These are phyloP conservation scores for Cyclophora albipunctata DNA, from an alignment of 2,888 invertebrate species.

Conservation along the genomic window DNA sequence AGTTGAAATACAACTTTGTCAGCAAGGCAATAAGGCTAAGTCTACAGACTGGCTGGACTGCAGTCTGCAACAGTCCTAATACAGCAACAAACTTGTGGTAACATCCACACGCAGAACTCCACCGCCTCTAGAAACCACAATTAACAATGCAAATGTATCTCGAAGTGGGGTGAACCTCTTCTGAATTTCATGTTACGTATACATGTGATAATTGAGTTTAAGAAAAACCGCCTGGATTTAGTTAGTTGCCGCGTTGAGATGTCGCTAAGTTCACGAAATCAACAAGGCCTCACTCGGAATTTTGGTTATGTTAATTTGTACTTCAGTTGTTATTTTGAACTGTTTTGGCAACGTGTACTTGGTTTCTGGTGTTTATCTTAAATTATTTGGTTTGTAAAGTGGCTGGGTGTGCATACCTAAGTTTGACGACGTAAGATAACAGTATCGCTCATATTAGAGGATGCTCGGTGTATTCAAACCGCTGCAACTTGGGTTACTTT, in stretches of 20 bases:
- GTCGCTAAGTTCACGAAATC: conserved; percentile 4
- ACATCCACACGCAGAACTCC: conserved; percentile 16
- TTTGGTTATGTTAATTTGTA: conserved; percentile 37
- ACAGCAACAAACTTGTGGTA: conserved; percentile 12
- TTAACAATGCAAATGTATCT: conserved; percentile 71
- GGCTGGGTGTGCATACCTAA: too few relatives aligned
- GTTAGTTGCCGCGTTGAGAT: neutral
- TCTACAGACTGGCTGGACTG: too few relatives aligned
- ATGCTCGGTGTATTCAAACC: too few relatives aligned
- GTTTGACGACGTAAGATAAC: too few relatives aligned
- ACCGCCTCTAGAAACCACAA: conserved; percentile 39
- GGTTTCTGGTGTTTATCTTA: conserved; percentile 1
- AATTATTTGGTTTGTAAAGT: neutral
- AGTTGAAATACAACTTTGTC: too few relatives aligned
- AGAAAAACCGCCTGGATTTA: conserved; percentile 48
- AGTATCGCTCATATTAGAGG: too few relatives aligned
- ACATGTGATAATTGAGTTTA: conserved; percentile 64
- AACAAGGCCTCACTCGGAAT: too few relatives aligned
- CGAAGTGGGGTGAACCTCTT: conserved; percentile 43
- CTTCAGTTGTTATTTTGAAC: conserved; percentile 26
- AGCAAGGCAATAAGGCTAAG: too few relatives aligned
- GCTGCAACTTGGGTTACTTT: too few relatives aligned
- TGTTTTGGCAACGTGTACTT: conserved; percentile 1
- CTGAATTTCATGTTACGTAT: conserved; percentile 65
- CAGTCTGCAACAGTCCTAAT: too few relatives aligned